Percentiles rank a stretch among this genome's conserved stretches.
Evolutionary conservation across 2,888 invertebrate species (phyloP).

Genomic region (Gasteruption jaculator): DNA sequence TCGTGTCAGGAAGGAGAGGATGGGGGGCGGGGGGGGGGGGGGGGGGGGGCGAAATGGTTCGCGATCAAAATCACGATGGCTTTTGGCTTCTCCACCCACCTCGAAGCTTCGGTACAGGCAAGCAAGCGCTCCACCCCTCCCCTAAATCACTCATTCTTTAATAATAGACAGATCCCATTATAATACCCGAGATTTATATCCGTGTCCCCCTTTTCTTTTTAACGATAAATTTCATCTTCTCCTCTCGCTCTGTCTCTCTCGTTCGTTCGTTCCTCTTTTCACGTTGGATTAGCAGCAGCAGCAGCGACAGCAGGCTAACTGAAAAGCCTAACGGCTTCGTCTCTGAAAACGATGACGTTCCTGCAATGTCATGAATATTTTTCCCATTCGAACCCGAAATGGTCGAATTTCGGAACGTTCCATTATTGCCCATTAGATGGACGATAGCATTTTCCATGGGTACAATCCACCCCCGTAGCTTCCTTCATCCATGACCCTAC

Average conservation of each 20-base stretch:
- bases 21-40: conserved; percentile 10
- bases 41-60: conserved; percentile 22
- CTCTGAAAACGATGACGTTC: too few species aligned
- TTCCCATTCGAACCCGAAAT: too few species aligned
- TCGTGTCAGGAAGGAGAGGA: conserved; percentile 7
- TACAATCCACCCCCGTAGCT: too few species aligned
- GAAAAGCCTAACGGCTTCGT: too few species aligned
- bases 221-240: conserved; percentile 49
- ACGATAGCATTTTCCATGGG: too few species aligned
- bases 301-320: too few species aligned
- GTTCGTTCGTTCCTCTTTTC: conserved; percentile 23
- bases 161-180: conserved; percentile 53
- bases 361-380: too few species aligned
- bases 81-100: conserved; percentile 38
- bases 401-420: too few species aligned
- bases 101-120: conserved; percentile 34
- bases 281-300: conserved; percentile 30
- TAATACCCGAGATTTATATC: conserved; percentile 51
- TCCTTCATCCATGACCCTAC: too few species aligned
- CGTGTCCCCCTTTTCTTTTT: conserved; percentile 50
- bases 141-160: conserved; percentile 53
- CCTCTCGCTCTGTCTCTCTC: conserved; percentile 26
- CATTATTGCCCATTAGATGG: too few species aligned
- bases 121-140: conserved; percentile 49
- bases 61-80: conserved; percentile 49